These are phyloP conservation scores for Momotus momota DNA, from an alignment of 2,797 vertebrate genomes.

Conservation along the genomic window DNA sequence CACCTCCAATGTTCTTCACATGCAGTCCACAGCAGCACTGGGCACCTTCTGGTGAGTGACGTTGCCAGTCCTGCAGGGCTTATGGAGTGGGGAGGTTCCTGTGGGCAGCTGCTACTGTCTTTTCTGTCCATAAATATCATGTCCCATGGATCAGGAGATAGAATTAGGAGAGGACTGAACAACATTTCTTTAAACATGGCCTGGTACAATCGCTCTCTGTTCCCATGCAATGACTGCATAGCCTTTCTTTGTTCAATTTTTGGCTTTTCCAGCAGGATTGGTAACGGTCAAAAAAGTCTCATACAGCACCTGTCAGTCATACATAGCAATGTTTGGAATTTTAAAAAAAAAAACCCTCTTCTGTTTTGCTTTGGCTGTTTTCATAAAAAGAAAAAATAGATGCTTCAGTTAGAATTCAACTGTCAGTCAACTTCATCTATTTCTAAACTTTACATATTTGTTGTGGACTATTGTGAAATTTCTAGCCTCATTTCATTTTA, in stretches of 20 bases:
- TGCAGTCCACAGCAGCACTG: fast-evolving
- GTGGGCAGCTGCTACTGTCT: fast-evolving
- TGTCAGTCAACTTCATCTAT: neutral
- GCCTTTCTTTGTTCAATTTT: neutral
- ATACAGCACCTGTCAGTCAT: neutral
- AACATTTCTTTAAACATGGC: neutral
- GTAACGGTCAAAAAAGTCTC: neutral
- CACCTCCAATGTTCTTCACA: neutral
- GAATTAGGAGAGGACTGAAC: neutral
- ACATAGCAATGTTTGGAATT: neutral
- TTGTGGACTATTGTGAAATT: neutral
- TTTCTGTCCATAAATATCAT: fast-evolving
- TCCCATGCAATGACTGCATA: neutral
- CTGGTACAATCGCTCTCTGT: neutral
- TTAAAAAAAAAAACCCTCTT: neutral
- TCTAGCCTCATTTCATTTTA: neutral
- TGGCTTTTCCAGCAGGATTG: neutral
- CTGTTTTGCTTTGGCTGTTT: neutral
- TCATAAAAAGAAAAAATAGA: neutral
- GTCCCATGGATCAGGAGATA: neutral
- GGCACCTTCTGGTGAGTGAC: neutral
- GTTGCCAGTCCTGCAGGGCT: fast-evolving
- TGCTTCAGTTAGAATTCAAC: neutral
- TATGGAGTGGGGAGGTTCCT: neutral
- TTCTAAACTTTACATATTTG: neutral